Conservation (phyloP, 2,888 invertebrate genomes). For the Chydorus sphaericus region DNA sequence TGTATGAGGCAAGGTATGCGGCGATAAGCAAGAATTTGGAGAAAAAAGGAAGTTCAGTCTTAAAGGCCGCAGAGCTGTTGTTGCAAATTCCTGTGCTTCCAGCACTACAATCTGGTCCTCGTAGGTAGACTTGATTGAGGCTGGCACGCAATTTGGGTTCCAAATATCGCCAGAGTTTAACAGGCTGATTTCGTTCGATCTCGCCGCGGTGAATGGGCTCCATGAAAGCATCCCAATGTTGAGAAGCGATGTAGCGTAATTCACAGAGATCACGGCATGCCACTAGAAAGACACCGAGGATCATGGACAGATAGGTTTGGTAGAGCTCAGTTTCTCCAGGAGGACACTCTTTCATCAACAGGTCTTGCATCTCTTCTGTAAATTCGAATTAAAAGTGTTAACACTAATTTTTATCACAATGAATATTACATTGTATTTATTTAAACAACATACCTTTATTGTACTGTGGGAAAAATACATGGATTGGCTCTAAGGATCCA, state of each 20-base stretch:
- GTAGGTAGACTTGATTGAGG: constrained; percentile 58
- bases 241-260: constrained; percentile 55
- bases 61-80: background rate
- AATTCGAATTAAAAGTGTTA: constrained; percentile 14
- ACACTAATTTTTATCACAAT: background rate
- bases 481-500: constrained; percentile 52
- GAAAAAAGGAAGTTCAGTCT: constrained; percentile 55
- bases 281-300: constrained; percentile 67
- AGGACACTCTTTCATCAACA: constrained; percentile 28
- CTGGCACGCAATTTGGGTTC: constrained; percentile 57
- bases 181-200: constrained; percentile 45
- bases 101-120: constrained; percentile 23
- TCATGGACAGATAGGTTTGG: constrained; percentile 60
- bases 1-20: constrained; percentile 82
- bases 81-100: background rate
- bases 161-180: constrained; percentile 64
- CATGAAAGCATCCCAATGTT: constrained; percentile 53
- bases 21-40: constrained; percentile 80
- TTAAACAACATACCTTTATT: constrained; percentile 38
- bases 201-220: constrained; percentile 56
- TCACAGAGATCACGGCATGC: constrained; percentile 75
- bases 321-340: constrained; percentile 39
- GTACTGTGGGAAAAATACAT: constrained; percentile 65
- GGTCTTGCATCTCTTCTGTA: constrained; percentile 32
- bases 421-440: constrained; percentile 41